A percentile compares a stretch with the other conserved stretches of the same genome.
These are phyloP conservation scores for Leptinotarsa juncta DNA, from an alignment of 2,888 invertebrate genomes.

Conservation along the genomic window DNA sequence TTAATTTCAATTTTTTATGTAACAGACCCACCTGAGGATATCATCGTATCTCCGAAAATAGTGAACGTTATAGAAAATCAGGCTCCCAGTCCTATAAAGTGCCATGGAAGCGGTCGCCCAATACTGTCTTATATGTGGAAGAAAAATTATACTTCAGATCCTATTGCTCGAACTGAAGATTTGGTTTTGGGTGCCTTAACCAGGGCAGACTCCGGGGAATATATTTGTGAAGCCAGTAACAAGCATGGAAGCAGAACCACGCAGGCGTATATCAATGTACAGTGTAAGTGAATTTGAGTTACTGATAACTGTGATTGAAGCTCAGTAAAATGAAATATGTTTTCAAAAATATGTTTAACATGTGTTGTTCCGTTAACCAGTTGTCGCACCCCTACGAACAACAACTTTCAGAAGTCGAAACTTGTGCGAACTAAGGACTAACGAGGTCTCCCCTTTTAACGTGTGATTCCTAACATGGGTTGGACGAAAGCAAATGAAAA, in stretches of 20 bases:
- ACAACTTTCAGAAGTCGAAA: too few relatives aligned
- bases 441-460: too few relatives aligned
- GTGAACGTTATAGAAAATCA: constrained; percentile 71
- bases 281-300: constrained; percentile 73
- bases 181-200: constrained; percentile 75
- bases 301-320: neutral
- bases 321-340: too few relatives aligned
- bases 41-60: constrained; percentile 74
- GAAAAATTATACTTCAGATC: constrained; percentile 69
- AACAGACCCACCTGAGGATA: constrained; percentile 86
- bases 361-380: too few relatives aligned
- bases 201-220: constrained; percentile 80
- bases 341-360: too few relatives aligned
- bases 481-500: too few relatives aligned
- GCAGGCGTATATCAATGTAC: constrained; percentile 80
- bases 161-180: constrained; percentile 67
- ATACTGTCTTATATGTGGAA: constrained; percentile 81
- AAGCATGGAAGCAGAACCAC: constrained; percentile 81
- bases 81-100: constrained; percentile 70
- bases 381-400: too few relatives aligned
- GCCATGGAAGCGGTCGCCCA: constrained; percentile 76
- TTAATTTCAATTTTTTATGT: too few relatives aligned
- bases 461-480: too few relatives aligned
- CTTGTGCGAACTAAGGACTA: too few relatives aligned
- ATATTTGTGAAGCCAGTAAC: constrained; percentile 83